Evolutionary conservation across 2,797 vertebrate genomes (phyloP).

Genomic region (Sebastes taczanowskii): DNA sequence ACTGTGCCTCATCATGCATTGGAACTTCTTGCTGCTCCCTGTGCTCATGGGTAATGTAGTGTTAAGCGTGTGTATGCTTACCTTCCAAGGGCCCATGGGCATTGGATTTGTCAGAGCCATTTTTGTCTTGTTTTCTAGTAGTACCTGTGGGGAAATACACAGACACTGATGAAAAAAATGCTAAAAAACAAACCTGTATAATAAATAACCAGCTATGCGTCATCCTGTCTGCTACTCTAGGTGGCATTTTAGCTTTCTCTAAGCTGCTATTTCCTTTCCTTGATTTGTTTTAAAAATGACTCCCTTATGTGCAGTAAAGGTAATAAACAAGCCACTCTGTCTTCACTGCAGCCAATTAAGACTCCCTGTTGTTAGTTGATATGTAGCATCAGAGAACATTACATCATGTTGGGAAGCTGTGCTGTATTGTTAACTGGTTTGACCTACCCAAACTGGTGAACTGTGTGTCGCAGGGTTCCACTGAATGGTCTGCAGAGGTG

Average conservation of each 20-base stretch:
- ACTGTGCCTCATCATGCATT: neutral
- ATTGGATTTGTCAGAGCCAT: conserved; percentile 93
- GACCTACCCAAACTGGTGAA: conserved; percentile 81
- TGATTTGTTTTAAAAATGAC: neutral
- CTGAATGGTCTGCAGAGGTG: conserved; percentile 72
- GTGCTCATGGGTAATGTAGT: neutral
- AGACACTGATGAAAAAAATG: neutral
- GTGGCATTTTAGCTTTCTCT: neutral
- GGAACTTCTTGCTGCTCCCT: neutral
- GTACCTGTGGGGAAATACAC: conserved; percentile 62
- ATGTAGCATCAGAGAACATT: conserved; percentile 2
- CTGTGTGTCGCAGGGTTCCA: conserved; percentile 77
- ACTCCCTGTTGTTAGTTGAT: neutral
- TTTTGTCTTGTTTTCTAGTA: conserved; percentile 78
- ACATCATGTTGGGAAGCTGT: conserved; percentile 34
- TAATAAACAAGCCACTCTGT: neutral
- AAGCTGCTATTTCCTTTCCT: neutral
- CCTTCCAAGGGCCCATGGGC: conserved; percentile 95
- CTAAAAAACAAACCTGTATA: neutral
- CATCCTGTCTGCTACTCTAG: neutral
- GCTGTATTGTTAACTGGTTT: conserved; percentile 43
- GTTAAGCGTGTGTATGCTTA: conserved; percentile 57
- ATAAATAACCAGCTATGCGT: neutral
- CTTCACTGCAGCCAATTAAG: neutral
- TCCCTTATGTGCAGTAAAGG: neutral